phyloP scores from a whole-genome alignment of 2,888 invertebrate genomes.

The Cenopis cana region DNA sequence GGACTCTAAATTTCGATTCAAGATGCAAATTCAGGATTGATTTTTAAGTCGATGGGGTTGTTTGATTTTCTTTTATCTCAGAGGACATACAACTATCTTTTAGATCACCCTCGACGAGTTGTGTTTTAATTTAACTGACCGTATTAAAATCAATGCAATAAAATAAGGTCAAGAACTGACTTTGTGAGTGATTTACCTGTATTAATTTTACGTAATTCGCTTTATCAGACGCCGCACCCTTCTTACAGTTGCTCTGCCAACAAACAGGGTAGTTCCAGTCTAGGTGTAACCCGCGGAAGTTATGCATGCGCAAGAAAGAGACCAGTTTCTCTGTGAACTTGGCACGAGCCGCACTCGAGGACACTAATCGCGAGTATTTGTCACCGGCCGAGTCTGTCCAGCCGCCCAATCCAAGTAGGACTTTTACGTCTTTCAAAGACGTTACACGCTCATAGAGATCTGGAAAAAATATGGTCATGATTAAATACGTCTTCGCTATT shows the following conservation, averaged over 20 bases:
- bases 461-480: constrained; percentile 63
- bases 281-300: constrained; percentile 94
- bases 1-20: too few relatives aligned
- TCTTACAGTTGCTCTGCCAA: constrained; percentile 95
- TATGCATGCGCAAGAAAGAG: constrained; percentile 89
- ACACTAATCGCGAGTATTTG: constrained; percentile 93
- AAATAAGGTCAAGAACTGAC: too few relatives aligned
- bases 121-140: too few relatives aligned
- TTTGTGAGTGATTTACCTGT: constrained; percentile 78
- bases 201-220: constrained; percentile 91
- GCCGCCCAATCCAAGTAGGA: constrained; percentile 95
- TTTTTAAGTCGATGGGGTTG: too few relatives aligned
- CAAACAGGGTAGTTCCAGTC: constrained; percentile 98
- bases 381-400: constrained; percentile 97
- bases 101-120: too few relatives aligned
- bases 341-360: constrained; percentile 86
- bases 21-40: too few relatives aligned
- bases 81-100: too few relatives aligned
- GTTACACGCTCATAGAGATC: constrained; percentile 93
- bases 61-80: too few relatives aligned
- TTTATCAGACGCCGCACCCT: constrained; percentile 91
- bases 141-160: too few relatives aligned
- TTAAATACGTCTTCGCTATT: neutral
- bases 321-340: constrained; percentile 89
- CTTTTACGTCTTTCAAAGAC: constrained; percentile 86